Conservation (phyloP, 2,797 vertebrate species). For the Cygnus olor region DNA sequence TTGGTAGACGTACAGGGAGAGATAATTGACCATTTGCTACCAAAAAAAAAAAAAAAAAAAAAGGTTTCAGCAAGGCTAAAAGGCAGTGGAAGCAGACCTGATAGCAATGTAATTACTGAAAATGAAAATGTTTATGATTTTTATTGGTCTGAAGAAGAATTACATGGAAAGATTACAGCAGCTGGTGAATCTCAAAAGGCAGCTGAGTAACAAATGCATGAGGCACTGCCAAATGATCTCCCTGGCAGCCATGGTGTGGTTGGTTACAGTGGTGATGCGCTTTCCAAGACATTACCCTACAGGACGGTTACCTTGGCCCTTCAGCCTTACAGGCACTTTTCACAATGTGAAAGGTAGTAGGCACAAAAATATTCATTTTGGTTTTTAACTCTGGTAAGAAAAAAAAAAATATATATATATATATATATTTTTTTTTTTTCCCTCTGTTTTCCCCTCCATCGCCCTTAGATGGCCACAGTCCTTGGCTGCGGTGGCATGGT, state of each 20-base stretch:
- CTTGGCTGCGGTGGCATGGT: rapidly evolving
- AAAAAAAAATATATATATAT: too few species aligned
- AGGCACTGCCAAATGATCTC: neutral
- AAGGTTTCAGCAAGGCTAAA: constrained; percentile 38
- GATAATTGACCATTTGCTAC: constrained; percentile 5
- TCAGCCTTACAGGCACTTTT: neutral
- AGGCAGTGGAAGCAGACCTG: constrained; percentile 12
- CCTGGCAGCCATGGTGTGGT: neutral
- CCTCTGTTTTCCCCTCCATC: neutral
- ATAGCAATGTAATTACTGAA: constrained; percentile 44
- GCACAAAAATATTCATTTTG: neutral
- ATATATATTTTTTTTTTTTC: neutral
- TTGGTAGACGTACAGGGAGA: neutral
- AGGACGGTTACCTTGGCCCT: neutral
- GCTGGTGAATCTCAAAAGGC: constrained; percentile 41
- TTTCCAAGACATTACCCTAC: neutral
- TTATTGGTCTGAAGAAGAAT: constrained; percentile 31
- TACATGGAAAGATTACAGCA: constrained; percentile 23
- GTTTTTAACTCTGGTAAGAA: neutral
- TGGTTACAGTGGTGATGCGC: neutral
- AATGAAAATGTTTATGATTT: constrained; percentile 56
- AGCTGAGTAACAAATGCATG: constrained; percentile 8
- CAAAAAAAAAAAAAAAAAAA: neutral
- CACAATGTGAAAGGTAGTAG: neutral
- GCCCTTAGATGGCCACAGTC: neutral